Conservation (phyloP, 2,888 invertebrate species). For the Macrosiphum euphorbiae region DNA sequence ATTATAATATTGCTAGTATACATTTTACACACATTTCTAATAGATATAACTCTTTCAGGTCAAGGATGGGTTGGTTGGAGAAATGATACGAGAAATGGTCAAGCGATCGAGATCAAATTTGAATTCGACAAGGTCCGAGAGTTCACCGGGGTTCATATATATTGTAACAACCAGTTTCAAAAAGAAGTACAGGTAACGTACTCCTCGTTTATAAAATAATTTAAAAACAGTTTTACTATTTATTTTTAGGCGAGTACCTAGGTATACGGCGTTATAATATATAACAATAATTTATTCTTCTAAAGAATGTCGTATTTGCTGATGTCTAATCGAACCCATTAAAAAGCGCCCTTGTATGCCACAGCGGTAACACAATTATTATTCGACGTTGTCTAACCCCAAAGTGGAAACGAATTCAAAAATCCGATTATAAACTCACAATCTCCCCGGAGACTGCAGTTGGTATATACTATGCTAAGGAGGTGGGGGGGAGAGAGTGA, state of each 20-base stretch:
- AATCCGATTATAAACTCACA: slow-evolving; percentile 59
- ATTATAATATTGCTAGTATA: not conserved
- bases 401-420: slow-evolving; percentile 57
- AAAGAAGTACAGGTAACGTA: slow-evolving; percentile 82
- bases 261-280: not conserved
- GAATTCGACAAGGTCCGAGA: slow-evolving; percentile 91
- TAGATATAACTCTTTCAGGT: slow-evolving; percentile 69
- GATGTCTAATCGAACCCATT: slow-evolving; percentile 31
- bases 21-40: slow-evolving; percentile 5
- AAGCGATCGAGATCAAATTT: slow-evolving; percentile 79
- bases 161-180: slow-evolving; percentile 87
- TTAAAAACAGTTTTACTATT: not conserved
- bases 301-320: not conserved
- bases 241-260: not conserved
- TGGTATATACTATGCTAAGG: not conserved
- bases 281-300: not conserved
- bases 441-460: slow-evolving; percentile 52
- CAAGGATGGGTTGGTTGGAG: slow-evolving; percentile 95
- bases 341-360: slow-evolving; percentile 31
- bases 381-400: slow-evolving; percentile 57
- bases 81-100: slow-evolving; percentile 78
- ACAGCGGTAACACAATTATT: slow-evolving; percentile 50
- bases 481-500: not conserved
- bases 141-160: slow-evolving; percentile 85
- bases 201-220: not conserved